These are phyloP conservation scores for Cephus sareptanus DNA, from an alignment of 2,888 invertebrate genomes.

Conservation along the genomic window DNA sequence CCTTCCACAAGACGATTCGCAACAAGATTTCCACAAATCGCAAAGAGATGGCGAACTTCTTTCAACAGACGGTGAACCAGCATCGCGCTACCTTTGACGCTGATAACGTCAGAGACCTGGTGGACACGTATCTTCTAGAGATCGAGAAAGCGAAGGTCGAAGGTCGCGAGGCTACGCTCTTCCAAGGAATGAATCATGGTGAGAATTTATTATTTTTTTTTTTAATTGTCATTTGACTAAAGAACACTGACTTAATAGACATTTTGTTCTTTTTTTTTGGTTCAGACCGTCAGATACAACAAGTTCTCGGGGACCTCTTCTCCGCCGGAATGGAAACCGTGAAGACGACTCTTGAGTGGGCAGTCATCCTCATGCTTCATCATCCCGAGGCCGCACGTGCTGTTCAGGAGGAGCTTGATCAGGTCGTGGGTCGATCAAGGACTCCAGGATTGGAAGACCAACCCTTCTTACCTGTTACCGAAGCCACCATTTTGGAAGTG, in stretches of 20 bases:
- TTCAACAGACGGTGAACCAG: conserved; percentile 85
- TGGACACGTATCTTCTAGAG: conserved; percentile 87
- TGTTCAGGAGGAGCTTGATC: conserved; percentile 88
- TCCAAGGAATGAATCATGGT: conserved; percentile 90
- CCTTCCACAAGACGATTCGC: conserved; percentile 68
- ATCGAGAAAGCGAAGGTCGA: conserved; percentile 85
- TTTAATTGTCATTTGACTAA: background rate
- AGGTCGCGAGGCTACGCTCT: conserved; percentile 78
- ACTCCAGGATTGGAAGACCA: conserved; percentile 85
- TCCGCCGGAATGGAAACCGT: conserved; percentile 95
- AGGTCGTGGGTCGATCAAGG: conserved; percentile 82
- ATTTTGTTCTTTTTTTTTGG: background rate
- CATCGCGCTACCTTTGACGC: conserved; percentile 82
- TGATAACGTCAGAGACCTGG: conserved; percentile 81
- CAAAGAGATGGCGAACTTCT: conserved; percentile 85
- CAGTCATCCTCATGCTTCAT: conserved; percentile 87
- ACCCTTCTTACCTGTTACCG: conserved; percentile 83
- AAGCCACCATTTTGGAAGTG: conserved; percentile 88
- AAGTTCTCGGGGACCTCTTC: conserved; percentile 90
- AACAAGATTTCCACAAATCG: conserved; percentile 77
- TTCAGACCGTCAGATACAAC: conserved; percentile 89
- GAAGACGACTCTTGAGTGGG: conserved; percentile 89
- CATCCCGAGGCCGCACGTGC: conserved; percentile 83
- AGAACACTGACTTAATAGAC: background rate
- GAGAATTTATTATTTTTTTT: conserved; percentile 55